Evolutionary conservation across 1,140 invertebrate genomes (phyloP), one percentile per base, ranked within the genome.

Genomic region (Nephila pilipes): DNA sequence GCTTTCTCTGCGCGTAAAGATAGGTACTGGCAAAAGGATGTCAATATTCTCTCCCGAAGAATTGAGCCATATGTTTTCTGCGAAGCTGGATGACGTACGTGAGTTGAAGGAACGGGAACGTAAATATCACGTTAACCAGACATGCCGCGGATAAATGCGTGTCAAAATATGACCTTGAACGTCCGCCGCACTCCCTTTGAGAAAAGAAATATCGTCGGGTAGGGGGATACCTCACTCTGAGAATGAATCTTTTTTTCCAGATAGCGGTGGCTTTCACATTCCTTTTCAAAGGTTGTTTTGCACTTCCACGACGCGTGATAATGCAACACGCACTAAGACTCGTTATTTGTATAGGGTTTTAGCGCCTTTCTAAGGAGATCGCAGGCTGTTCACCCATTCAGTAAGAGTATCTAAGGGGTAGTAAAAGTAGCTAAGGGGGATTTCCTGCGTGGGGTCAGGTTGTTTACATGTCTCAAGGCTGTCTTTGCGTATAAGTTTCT

Each of bases 91-190:
- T 81, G 80, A 55, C 80, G 80, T 81, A 54, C 8, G 8, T 20
- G 80, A 38, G 80, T 81, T 81, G 80, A 81, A 81, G 8, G 80
- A 81, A 81, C 80, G 80, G 36, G 80, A 81, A 81, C 46, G 80
- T 81, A 81, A 81, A 81, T 81, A 81, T 81, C 80, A 29, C 46
- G 46, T 54, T 29, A 46, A 55, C n/a, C 46, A 55, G 80, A 55
- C 46, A 46, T 10, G 69, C 69, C 25, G 69, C 32, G 80, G n/a
- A 81, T 18, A 75, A 75, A 75, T 81, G 36, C 22, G 80, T 81
- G 80, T 81, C 80, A 81, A 54, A 81, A 54, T n/a, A 55, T 81
- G 80, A 81, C 80, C 80, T 81, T 81, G 80, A 46, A 29, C 75
- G 75, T 80, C 38, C 75, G 38, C 32, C 38, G 75, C 75, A 65